Conservation (phyloP, 2,888 invertebrate genomes). For the Conomelus anceps region DNA sequence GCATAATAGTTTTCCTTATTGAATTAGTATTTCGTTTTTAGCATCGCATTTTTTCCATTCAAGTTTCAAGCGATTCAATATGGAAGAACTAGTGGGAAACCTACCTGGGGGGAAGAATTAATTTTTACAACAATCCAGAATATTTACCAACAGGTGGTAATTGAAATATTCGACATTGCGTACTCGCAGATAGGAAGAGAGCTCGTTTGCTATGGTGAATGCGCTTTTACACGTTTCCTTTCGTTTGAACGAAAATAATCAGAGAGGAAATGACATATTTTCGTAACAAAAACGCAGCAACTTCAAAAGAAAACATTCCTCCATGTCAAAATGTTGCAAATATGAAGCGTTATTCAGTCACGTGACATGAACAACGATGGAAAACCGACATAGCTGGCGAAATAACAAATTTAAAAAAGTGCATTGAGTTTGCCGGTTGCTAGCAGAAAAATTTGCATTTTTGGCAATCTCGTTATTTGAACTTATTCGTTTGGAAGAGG, state of each 20-base stretch:
- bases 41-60: neutral
- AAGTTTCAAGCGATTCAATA: too few relatives aligned
- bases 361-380: neutral
- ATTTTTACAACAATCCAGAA: neutral
- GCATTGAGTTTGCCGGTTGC: neutral
- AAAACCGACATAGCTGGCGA: neutral
- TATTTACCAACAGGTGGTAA: neutral
- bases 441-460: neutral
- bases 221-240: neutral
- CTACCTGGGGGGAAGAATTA: neutral
- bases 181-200: neutral
- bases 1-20: too few relatives aligned
- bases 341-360: neutral
- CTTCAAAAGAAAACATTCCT: neutral
- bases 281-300: neutral
- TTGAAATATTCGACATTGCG: neutral
- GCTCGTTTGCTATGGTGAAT: too few relatives aligned
- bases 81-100: neutral
- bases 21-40: too few relatives aligned
- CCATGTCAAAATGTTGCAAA: neutral
- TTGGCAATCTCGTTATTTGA: neutral
- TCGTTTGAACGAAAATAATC: neutral
- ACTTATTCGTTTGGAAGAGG: neutral
- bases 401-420: neutral
- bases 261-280: neutral